These are phyloP conservation scores for Mastacembelus armatus DNA, from an alignment of 2,797 vertebrate genomes.

Conservation along the genomic window DNA sequence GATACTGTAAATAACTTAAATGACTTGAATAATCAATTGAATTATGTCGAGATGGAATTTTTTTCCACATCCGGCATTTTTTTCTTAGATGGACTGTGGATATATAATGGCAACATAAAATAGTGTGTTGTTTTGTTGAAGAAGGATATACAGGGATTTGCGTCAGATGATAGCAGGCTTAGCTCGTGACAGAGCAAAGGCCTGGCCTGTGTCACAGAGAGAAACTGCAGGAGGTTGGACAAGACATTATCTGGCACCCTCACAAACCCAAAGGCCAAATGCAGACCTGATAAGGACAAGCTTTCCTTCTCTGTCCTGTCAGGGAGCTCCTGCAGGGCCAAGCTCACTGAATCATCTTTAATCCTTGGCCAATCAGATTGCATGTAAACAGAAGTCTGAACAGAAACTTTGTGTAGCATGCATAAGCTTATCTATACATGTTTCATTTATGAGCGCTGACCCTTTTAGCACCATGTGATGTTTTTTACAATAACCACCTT, in stretches of 20 bases:
- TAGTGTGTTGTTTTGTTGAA: slow-evolving; percentile 64
- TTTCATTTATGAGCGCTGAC: slow-evolving; percentile 31
- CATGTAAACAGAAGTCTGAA: slow-evolving; percentile 30
- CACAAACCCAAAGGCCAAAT: slow-evolving; percentile 65
- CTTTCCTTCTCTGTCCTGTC: slow-evolving; percentile 61
- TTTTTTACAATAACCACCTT: slow-evolving; percentile 6
- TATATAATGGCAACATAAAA: slow-evolving; percentile 49
- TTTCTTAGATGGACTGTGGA: slow-evolving; percentile 27
- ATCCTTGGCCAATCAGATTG: slow-evolving; percentile 56
- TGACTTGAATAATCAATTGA: no score
- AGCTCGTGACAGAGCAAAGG: slow-evolving; percentile 70
- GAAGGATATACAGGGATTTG: slow-evolving; percentile 67
- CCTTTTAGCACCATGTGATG: slow-evolving; percentile 26
- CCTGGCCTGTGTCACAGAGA: slow-evolving; percentile 77
- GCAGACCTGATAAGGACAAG: slow-evolving; percentile 70
- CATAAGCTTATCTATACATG: slow-evolving; percentile 32
- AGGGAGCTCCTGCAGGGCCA: slow-evolving; percentile 48
- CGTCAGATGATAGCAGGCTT: slow-evolving; percentile 70
- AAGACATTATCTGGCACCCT: slow-evolving; percentile 73
- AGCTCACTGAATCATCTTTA: slow-evolving; percentile 56
- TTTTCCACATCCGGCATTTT: slow-evolving; percentile 23
- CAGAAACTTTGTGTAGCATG: no score
- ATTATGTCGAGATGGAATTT: no score
- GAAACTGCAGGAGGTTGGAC: slow-evolving; percentile 68
- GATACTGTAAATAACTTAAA: no score